Percentiles rank a stretch among this genome's conserved stretches.
Evolutionary conservation across 2,113 vertebrate species (phyloP).

Genomic region (Sander lucioperca): DNA sequence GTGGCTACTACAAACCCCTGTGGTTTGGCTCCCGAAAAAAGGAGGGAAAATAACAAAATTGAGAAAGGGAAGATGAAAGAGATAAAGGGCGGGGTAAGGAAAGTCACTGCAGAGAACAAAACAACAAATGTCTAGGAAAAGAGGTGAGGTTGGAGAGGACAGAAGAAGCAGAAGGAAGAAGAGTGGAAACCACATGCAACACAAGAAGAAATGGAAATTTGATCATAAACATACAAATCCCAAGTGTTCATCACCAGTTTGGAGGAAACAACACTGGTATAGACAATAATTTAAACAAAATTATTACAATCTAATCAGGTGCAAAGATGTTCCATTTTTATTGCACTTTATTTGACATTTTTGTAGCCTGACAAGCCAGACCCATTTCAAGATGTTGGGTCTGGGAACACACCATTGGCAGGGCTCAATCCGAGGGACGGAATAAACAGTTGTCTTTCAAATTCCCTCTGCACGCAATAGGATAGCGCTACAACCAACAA

Average conservation of each 20-base stretch:
- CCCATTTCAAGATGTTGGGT: too few species aligned
- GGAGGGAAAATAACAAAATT: conserved; percentile 32
- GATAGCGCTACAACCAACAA: too few species aligned
- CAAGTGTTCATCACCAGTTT: not conserved
- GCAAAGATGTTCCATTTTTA: not conserved
- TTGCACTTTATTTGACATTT: not conserved
- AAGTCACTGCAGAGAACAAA: conserved; percentile 38
- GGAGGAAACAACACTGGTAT: not conserved
- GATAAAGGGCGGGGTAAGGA: conserved; percentile 9
- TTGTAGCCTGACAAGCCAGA: too few species aligned
- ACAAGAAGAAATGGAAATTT: conserved; percentile 8
- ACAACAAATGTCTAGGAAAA: conserved; percentile 64
- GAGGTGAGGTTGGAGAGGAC: not conserved
- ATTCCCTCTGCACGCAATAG: too few species aligned
- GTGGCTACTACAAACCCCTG: conserved; percentile 27
- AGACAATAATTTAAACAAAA: too few species aligned
- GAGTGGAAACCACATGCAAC: conserved; percentile 17
- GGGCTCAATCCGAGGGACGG: too few species aligned
- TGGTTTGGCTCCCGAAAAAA: conserved; percentile 43
- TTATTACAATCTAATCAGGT: not conserved
- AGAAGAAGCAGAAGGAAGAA: conserved; percentile 50
- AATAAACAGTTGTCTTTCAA: too few species aligned
- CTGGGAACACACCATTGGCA: too few species aligned
- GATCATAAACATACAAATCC: not conserved
- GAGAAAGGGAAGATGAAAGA: conserved; percentile 32